Evolutionary conservation across 1,140 invertebrate species (phyloP).

Genomic region (Maniola jurtina): DNA sequence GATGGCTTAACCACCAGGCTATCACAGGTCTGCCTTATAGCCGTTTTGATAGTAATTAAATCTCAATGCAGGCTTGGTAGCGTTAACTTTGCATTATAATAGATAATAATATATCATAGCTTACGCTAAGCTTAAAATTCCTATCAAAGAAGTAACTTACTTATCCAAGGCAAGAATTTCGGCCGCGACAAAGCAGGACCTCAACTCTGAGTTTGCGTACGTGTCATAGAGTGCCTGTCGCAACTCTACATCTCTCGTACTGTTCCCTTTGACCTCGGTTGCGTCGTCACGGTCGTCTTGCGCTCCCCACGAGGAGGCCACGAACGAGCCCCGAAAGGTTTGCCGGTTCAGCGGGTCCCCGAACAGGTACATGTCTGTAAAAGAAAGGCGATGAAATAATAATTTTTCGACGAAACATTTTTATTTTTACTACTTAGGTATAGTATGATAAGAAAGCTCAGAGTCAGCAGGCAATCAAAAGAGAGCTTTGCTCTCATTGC

Average conservation of each 20-base stretch:
- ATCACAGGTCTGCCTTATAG: no score
- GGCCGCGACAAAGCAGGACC: constrained; percentile 83
- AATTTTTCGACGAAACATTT: neutral
- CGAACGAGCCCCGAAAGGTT: constrained; percentile 88
- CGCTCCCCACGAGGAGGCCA: constrained; percentile 80
- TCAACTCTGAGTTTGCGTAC: constrained; percentile 84
- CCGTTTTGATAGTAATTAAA: no score
- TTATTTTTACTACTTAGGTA: neutral
- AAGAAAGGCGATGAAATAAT: constrained; percentile 15
- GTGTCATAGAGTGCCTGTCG: constrained; percentile 86
- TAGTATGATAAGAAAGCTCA: no score
- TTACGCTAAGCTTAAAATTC: no score
- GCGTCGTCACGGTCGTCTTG: constrained; percentile 41
- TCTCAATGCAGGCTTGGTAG: no score
- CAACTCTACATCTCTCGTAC: constrained; percentile 82
- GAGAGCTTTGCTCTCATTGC: no score
- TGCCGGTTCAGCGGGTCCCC: constrained; percentile 87
- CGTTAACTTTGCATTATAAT: neutral
- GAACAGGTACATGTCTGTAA: constrained; percentile 89
- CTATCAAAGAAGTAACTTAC: constrained; percentile 80
- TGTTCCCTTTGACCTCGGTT: constrained; percentile 41
- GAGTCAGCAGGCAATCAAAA: no score
- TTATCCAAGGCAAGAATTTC: constrained; percentile 90
- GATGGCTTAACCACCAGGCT: no score
- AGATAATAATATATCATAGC: no score